These are phyloP conservation scores for Drymodes brunneopygia DNA, from an alignment of 2,113 vertebrate genomes.

Conservation along the genomic window DNA sequence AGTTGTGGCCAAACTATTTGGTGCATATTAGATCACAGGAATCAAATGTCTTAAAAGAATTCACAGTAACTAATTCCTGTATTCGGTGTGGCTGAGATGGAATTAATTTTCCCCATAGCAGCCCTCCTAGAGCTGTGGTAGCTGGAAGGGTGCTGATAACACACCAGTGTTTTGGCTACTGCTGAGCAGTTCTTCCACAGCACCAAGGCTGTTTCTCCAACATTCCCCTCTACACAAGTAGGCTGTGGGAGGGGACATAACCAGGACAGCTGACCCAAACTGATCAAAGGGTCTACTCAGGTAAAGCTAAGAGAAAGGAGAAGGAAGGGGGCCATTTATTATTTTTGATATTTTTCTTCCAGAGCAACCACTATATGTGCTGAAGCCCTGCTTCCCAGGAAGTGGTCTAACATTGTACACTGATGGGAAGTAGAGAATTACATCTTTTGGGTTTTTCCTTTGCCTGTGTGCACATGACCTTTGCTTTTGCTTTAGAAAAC, in stretches of 20 bases:
- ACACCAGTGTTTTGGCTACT: not conserved
- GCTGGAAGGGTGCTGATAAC: not conserved
- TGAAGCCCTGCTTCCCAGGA: not conserved
- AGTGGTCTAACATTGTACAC: rapidly evolving
- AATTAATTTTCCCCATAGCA: not conserved
- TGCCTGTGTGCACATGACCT: not conserved
- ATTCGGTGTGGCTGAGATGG: not conserved
- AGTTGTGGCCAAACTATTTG: not conserved
- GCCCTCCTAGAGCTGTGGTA: not conserved
- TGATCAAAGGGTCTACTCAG: not conserved
- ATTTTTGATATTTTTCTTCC: not conserved
- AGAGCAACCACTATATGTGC: not conserved
- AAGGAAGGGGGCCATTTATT: not conserved
- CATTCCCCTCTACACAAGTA: not conserved
- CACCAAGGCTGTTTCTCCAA: not conserved
- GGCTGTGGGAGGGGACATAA: not conserved
- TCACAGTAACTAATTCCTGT: not conserved
- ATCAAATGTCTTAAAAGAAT: not conserved
- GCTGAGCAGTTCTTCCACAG: rapidly evolving
- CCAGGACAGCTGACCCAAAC: not conserved
- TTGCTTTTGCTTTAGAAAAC: not conserved
- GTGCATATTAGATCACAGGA: not conserved
- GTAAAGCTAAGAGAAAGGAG: not conserved
- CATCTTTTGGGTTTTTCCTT: not conserved
- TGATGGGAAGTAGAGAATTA: not conserved